These are phyloP conservation scores for Epirrhoe tristata DNA, from an alignment of 2,888 invertebrate genomes.

Conservation along the genomic window DNA sequence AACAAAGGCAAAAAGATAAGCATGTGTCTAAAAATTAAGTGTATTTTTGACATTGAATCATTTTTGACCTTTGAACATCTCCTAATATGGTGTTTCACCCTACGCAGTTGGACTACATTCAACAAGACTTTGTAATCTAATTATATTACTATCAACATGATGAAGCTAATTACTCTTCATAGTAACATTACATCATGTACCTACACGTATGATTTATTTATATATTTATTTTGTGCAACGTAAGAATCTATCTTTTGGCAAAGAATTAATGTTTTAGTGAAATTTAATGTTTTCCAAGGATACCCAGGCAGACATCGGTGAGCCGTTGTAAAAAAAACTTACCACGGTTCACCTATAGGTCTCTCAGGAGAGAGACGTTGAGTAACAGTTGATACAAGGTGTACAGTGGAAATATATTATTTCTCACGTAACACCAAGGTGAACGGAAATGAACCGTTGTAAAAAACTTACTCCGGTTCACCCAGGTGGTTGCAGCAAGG, in stretches of 20 bases:
- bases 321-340: background rate
- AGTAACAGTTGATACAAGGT: no score
- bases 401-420: no score
- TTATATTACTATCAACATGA: background rate
- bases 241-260: background rate
- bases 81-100: background rate
- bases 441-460: no score
- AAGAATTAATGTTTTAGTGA: background rate
- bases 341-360: background rate
- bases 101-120: conserved; percentile 9
- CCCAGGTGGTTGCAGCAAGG: no score
- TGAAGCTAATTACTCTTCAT: conserved; percentile 1
- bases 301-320: background rate
- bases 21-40: background rate
- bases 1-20: no score
- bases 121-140: background rate
- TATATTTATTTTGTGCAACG: background rate
- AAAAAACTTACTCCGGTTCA: no score
- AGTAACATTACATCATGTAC: conserved; percentile 10
- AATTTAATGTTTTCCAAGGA: background rate
- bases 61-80: background rate
- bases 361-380: no score
- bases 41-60: background rate
- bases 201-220: background rate
- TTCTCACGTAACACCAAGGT: no score